Evolutionary conservation across 2,113 vertebrate species (phyloP).

Genomic region (Proteles cristata): DNA sequence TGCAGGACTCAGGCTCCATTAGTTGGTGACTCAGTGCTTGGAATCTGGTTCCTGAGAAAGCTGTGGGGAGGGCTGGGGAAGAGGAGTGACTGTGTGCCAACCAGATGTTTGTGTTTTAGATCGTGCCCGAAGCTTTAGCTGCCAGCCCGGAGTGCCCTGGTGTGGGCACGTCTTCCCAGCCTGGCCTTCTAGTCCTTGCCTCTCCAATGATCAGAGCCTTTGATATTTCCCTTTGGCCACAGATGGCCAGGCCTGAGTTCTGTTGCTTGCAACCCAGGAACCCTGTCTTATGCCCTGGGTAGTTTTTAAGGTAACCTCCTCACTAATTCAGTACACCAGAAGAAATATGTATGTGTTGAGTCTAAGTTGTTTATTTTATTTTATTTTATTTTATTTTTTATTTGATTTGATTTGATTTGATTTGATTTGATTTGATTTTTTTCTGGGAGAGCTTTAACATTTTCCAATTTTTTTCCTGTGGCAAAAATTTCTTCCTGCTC

Average conservation of each 20-base stretch:
- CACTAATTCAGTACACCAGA: neutral
- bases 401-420: neutral
- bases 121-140: neutral
- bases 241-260: neutral
- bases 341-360: neutral
- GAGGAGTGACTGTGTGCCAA: neutral
- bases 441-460: neutral
- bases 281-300: neutral
- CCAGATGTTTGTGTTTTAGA: neutral
- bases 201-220: conserved; percentile 4
- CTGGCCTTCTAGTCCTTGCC: neutral
- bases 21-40: neutral
- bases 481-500: neutral
- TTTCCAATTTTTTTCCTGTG: neutral
- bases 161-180: neutral
- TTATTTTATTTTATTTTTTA: neutral
- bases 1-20: neutral
- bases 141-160: neutral
- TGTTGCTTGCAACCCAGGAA: neutral
- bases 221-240: neutral
- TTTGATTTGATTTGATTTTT: neutral
- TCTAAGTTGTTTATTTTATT: neutral
- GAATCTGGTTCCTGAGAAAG: neutral
- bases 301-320: neutral
- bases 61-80: neutral